Evolutionary conservation across 2,113 vertebrate species (phyloP).

Genomic region (Orthonyx spaldingii): DNA sequence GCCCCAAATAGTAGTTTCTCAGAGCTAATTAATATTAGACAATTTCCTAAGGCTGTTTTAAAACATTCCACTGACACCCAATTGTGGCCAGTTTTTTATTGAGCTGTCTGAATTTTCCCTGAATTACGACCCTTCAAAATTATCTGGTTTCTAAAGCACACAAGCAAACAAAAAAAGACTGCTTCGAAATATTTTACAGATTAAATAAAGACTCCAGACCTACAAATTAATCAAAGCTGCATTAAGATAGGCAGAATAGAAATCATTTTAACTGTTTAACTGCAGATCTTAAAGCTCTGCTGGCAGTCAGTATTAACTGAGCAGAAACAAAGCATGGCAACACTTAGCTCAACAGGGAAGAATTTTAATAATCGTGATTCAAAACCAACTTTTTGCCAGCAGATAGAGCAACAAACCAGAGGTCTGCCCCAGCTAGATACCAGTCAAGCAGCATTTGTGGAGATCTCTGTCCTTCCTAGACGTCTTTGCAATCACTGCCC

Average conservation of each 20-base stretch:
- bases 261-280: not conserved
- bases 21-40: not conserved
- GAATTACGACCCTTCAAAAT: not conserved
- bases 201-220: not conserved
- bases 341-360: not conserved
- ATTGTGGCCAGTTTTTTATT: not conserved
- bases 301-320: not conserved
- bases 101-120: not conserved
- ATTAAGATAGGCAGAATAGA: not conserved
- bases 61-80: not conserved
- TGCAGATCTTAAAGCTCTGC: not conserved
- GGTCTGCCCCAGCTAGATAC: not conserved
- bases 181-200: not conserved
- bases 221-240: not conserved
- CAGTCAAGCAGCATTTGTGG: accelerated
- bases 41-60: not conserved
- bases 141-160: not conserved
- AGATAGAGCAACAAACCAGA: not conserved
- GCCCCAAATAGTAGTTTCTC: not conserved
- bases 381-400: not conserved
- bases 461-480: not conserved
- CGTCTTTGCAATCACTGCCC: not conserved
- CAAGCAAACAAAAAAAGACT: not conserved
- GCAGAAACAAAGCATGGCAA: not conserved
- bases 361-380: not conserved